phyloP scores from a whole-genome alignment of 2,888 invertebrate genomes.

The Rotaria sp. region DNA sequence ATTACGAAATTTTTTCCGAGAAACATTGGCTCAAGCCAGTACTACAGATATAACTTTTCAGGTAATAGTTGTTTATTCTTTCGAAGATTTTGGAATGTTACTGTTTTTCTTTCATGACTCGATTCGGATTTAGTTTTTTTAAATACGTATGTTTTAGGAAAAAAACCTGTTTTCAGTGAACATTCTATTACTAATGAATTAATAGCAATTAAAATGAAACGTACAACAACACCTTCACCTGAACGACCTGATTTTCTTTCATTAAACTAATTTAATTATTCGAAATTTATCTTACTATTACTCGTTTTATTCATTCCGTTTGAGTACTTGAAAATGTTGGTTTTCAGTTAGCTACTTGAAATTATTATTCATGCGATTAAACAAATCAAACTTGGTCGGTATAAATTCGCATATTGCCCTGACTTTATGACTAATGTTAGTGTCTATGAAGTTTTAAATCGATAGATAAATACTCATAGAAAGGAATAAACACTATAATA shows the following conservation, averaged over 20 bases:
- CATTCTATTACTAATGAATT: slow-evolving; percentile 7
- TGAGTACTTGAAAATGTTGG: slow-evolving; percentile 27
- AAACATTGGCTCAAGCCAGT: background rate
- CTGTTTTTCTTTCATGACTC: background rate
- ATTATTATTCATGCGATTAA: slow-evolving; percentile 34
- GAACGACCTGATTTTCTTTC: slow-evolving; percentile 47
- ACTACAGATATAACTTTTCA: slow-evolving; percentile 47
- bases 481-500: no score
- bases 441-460: slow-evolving; percentile 1
- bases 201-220: slow-evolving; percentile 33
- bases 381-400: slow-evolving; percentile 29
- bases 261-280: slow-evolving; percentile 51
- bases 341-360: slow-evolving; percentile 31
- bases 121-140: background rate
- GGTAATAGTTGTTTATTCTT: slow-evolving; percentile 50
- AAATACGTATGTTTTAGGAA: slow-evolving; percentile 44
- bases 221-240: slow-evolving; percentile 42
- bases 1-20: background rate
- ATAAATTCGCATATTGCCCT: slow-evolving; percentile 48
- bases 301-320: background rate
- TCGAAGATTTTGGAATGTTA: slow-evolving; percentile 45
- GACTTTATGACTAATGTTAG: slow-evolving; percentile 49
- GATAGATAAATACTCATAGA: no score
- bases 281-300: slow-evolving; percentile 44
- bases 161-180: slow-evolving; percentile 44